Conservation (phyloP, 2,888 invertebrate genomes). For the Leptopilina drosophilae region DNA sequence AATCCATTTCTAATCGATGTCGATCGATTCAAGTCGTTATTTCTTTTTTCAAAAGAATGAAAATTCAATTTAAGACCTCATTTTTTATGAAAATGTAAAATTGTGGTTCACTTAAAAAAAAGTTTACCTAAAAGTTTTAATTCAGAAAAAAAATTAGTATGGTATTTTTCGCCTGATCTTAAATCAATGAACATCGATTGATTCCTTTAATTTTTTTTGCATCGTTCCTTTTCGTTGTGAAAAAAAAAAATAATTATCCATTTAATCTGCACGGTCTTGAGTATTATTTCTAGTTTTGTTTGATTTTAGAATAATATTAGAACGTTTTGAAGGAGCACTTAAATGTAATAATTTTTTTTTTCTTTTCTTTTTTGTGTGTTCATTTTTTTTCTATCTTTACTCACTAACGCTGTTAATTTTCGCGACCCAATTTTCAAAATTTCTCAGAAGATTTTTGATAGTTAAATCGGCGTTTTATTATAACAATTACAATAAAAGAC, state of each 20-base stretch:
- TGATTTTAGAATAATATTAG: background rate
- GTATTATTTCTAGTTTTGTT: constrained; percentile 13
- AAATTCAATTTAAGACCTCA: background rate
- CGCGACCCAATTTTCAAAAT: background rate
- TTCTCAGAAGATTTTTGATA: background rate
- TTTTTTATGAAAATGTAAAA: background rate
- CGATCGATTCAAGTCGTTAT: constrained; percentile 27
- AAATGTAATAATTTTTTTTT: background rate
- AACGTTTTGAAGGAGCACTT: constrained; percentile 9
- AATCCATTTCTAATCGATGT: constrained; percentile 11
- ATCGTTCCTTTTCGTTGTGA: constrained; percentile 8
- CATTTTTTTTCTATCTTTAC: constrained; percentile 6
- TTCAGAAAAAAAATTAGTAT: too few relatives aligned
- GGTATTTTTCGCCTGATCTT: background rate
- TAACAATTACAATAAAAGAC: constrained; percentile 20
- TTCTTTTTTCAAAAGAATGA: background rate
- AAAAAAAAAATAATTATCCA: background rate
- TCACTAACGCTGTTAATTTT: constrained; percentile 16
- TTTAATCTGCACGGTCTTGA: constrained; percentile 22
- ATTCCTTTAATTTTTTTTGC: background rate
- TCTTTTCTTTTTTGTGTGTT: background rate
- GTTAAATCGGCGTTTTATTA: constrained; percentile 22
- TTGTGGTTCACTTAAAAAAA: background rate
- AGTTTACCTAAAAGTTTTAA: too few relatives aligned
- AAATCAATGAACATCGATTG: constrained; percentile 36